Percentiles rank a stretch among this genome's conserved stretches.
These are phyloP conservation scores for Drosophila neotestacea DNA, from an alignment of 2,888 invertebrate genomes.

Conservation along the genomic window DNA sequence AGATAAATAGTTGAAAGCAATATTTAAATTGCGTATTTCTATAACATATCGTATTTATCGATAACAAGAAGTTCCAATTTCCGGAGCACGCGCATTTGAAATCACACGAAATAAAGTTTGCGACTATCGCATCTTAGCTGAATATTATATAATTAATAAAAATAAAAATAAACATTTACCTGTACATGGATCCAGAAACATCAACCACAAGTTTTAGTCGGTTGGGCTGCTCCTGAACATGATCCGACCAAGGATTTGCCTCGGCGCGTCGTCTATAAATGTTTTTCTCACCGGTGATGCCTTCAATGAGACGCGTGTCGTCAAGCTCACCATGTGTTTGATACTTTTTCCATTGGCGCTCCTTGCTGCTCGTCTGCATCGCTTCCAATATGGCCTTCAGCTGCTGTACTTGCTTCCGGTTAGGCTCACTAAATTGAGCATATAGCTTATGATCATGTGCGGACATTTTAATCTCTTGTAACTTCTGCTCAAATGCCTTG, in stretches of 20 bases:
- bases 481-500: conserved; percentile 93
- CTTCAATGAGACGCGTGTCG: conserved; percentile 97
- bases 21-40: too few species aligned
- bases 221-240: conserved; percentile 95
- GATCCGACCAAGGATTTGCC: conserved; percentile 94
- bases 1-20: too few species aligned
- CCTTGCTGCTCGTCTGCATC: conserved; percentile 96
- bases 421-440: conserved; percentile 91
- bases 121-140: too few species aligned
- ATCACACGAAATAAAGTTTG: too few species aligned
- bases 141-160: too few species aligned
- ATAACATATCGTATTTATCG: too few species aligned
- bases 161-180: conserved; percentile 84
- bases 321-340: conserved; percentile 98
- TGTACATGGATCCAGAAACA: conserved; percentile 98
- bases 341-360: conserved; percentile 96
- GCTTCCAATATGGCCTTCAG: conserved; percentile 93
- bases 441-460: conserved; percentile 96
- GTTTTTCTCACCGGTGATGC: conserved; percentile 95
- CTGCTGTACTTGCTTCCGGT: conserved; percentile 90
- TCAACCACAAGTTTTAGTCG: conserved; percentile 94
- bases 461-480: conserved; percentile 97
- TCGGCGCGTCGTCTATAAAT: conserved; percentile 94
- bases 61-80: too few species aligned
- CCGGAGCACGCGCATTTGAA: not conserved